These are phyloP conservation scores for Diogma glabrata DNA, from an alignment of 2,888 invertebrate species.

Conservation along the genomic window DNA sequence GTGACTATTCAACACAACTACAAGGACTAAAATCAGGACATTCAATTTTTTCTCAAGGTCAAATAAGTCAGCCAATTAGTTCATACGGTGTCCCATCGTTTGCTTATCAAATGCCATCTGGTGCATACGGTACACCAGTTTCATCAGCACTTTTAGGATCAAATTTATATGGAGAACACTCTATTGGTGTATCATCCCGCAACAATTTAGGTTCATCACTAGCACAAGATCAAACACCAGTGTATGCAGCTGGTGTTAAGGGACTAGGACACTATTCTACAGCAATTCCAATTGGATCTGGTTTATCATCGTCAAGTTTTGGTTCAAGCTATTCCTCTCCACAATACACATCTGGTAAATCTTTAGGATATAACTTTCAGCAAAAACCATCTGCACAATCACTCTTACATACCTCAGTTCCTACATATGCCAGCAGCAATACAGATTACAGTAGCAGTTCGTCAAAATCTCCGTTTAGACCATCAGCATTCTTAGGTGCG, in stretches of 20 bases:
- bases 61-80: not conserved
- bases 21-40: not conserved
- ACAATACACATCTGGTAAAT: not conserved
- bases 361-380: not conserved
- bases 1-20: not conserved
- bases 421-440: not conserved
- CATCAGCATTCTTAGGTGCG: constrained; percentile 2
- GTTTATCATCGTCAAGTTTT: not conserved
- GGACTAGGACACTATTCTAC: constrained; percentile 8
- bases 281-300: not conserved
- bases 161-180: too few relatives aligned
- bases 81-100: not conserved
- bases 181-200: not conserved
- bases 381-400: not conserved
- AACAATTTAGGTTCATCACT: constrained; percentile 2
- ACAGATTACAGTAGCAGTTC: not conserved
- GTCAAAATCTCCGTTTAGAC: constrained; percentile 1
- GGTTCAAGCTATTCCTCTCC: not conserved
- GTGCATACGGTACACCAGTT: constrained; percentile 3
- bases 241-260: constrained; percentile 2
- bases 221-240: not conserved
- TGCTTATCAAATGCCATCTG: not conserved
- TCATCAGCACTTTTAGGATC: not conserved
- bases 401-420: not conserved
- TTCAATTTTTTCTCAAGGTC: too few relatives aligned